Conservation (phyloP, 2,888 invertebrate species). For the Cantharis rustica region DNA sequence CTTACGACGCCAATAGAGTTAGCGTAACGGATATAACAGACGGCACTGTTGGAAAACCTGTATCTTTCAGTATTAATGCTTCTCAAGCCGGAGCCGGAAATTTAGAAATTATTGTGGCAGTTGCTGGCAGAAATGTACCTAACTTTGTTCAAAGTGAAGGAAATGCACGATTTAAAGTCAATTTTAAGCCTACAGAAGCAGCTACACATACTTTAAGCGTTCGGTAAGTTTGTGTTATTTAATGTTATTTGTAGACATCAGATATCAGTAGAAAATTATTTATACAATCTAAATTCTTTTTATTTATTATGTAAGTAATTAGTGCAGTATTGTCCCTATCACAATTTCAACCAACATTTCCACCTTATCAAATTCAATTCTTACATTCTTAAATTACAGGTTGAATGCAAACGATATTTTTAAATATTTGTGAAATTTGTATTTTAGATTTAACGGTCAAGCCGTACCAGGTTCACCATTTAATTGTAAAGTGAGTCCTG, state of each 20-base stretch:
- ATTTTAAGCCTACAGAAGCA: conserved; percentile 95
- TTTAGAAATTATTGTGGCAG: conserved; percentile 96
- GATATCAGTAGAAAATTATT: too few species aligned
- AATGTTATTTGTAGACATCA: not conserved
- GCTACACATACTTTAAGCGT: conserved; percentile 91
- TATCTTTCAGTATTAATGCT: conserved; percentile 90
- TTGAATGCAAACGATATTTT: not conserved
- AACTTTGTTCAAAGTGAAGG: conserved; percentile 98
- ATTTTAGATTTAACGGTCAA: conserved; percentile 69
- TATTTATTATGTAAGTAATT: too few species aligned
- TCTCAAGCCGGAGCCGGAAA: conserved; percentile 90
- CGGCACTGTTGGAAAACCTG: conserved; percentile 88
- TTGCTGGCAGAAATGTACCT: conserved; percentile 94
- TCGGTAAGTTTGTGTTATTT: conserved; percentile 57
- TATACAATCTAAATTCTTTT: too few species aligned
- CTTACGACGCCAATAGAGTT: conserved; percentile 94
- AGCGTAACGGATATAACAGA: conserved; percentile 91
- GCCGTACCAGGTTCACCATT: conserved; percentile 92
- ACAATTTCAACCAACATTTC: too few species aligned
- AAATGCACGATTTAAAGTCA: conserved; percentile 91
- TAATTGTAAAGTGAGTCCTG: conserved; percentile 76
- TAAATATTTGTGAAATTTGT: not conserved
- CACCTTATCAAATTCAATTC: too few species aligned
- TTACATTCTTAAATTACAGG: too few species aligned
- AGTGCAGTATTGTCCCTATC: too few species aligned